Evolutionary conservation across 2,888 invertebrate genomes (phyloP), one percentile per base, ranked within the genome.

Genomic region (Diabrotica balteata): DNA sequence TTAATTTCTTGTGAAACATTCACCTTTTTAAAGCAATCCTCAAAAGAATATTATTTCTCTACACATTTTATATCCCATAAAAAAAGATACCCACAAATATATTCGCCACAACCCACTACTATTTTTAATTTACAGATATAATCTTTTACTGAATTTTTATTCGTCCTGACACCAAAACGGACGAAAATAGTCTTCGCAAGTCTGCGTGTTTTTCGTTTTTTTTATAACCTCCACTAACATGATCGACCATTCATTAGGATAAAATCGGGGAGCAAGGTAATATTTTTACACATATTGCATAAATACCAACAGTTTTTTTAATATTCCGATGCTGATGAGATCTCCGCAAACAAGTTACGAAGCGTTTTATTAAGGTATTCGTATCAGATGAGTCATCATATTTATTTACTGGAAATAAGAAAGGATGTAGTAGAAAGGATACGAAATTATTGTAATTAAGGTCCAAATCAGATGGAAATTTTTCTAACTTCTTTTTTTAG

Each of bases 211-310:
- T 53, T 53, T 53, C 22, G 42, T 22, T 32, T 22, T 42, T 53
- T 53, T 53, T 53, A 53, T 32, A 53, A 32, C 8, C 53, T 22
- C 22, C 42, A 53, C 22, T 32, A 42, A 42, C 42, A 22, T 53
- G 53, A 32, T 42, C 42, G 59, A 49, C 68, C 71, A 71, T 71
- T 69, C 71, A 71, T 71, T 71, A 62, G 71, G 69, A 71, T 71
- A 63, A 67, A 65, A 71, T 71, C 71, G 58, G 65, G 69, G 58
- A 69, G 67, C 71, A 71, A 71, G 71, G 69, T 71, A 71, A 71
- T 71, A 71, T 67, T 71, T 71, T 71, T 64, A 69, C 67, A 64
- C 59, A 45, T 71, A 71, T 69, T 63, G 64, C 68, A 63, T 68
- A 55, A 68, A 63, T 64, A 63, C 68, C 55, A 57, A 60, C 53